Base-by-base conservation (phyloP, 1,140 invertebrate genomes). In the Dinoponera quadriceps region DNA sequence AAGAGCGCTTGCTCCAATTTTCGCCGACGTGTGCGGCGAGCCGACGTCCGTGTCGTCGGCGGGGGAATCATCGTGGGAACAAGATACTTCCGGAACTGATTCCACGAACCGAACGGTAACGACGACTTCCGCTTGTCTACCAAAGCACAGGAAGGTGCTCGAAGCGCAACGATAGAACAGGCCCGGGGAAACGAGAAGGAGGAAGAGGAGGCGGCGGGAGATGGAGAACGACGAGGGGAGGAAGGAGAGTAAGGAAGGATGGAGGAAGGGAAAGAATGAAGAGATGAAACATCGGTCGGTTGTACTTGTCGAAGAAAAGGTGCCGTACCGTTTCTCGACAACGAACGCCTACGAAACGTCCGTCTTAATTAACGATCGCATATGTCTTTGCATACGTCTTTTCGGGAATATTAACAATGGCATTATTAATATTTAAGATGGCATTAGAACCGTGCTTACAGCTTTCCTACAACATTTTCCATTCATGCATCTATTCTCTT, bases 61-160 rank as follows among this genome's bases (percentile, higher is more conserved):
- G 65, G 65, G 65, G 59, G 65, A 88, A 90, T 90, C 83, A 85
- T 89, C 88, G 88, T 90, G 88, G 85, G 88, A 90, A 90, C 88
- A 80, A 87, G 84, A 78, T 78, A 85, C 86, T 89, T 89, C 88
- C 88, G 88, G 83, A 89, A 85, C 85, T 81, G 88, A 87, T 89
- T 89, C 88, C 75, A 84, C 77, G 88, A 88, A 89, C 74, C 83
- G 65, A 89, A 87, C 88, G 85, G 88, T 88, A 90, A 90, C 88
- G 85, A 90, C 80, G 88, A 89, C 85, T 90, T 90, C 88, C 88
- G 88, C 83, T 89, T 83, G 83, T 80, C 83, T 85, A 83, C 73
- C 68, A 60, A 29, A 74, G 57, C 73, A 63, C 57, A 87, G 74
- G 83, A 89, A 87, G 74, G 63, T 74, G 63, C 77, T 80, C 59